phyloP scores from a whole-genome alignment of 2,113 vertebrate genomes.

The Brachyhypopomus gauderio region DNA sequence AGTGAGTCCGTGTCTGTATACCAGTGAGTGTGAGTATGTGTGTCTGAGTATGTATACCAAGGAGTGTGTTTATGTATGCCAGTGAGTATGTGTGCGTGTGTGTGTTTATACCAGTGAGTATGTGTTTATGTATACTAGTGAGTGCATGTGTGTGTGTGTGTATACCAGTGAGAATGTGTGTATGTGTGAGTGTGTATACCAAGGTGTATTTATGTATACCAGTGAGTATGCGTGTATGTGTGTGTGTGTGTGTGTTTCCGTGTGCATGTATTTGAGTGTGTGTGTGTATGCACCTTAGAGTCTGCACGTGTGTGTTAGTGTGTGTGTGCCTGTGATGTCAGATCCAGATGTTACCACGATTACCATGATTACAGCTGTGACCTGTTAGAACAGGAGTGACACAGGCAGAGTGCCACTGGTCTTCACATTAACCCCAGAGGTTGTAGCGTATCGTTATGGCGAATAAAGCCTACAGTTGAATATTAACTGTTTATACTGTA shows the following conservation, averaged over 20 bases:
- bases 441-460: neutral
- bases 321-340: constrained; percentile 29
- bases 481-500: neutral
- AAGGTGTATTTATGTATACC: constrained; percentile 17
- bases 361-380: constrained; percentile 39
- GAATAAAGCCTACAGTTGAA: neutral
- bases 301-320: constrained; percentile 30
- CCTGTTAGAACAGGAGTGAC: constrained; percentile 20
- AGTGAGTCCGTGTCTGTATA: no score
- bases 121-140: constrained; percentile 10
- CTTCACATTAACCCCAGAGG: constrained; percentile 76
- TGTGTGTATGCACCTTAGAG: constrained; percentile 1
- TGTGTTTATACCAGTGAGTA: neutral
- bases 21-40: neutral
- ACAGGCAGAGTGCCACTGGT: constrained; percentile 64
- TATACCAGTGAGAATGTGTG: no score
- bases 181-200: neutral
- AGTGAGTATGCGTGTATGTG: neutral
- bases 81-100: no score
- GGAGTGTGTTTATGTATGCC: no score
- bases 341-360: constrained; percentile 53
- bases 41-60: constrained; percentile 1
- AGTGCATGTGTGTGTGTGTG: constrained; percentile 27
- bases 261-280: constrained; percentile 18
- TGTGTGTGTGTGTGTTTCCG: constrained; percentile 26